Conservation (phyloP, 2,113 vertebrate species). For the Stercorarius parasiticus region DNA sequence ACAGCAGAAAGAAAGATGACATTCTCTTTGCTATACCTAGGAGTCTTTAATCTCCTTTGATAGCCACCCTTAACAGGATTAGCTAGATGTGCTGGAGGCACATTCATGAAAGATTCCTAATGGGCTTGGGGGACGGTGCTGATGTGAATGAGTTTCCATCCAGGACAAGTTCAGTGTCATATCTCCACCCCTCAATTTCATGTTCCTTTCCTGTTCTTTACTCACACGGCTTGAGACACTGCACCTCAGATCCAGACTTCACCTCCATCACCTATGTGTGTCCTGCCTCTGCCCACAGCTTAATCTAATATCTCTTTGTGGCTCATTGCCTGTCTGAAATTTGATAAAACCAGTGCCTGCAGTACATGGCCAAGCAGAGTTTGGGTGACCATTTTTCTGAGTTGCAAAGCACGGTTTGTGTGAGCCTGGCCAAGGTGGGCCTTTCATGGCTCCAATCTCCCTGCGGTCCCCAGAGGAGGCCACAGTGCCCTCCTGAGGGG, state of each 20-base stretch:
- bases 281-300: not conserved
- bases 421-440: not conserved
- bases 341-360: not conserved
- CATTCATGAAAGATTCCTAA: not conserved
- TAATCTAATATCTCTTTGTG: accelerated
- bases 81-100: not conserved
- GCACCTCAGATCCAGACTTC: not conserved
- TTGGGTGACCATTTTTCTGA: not conserved
- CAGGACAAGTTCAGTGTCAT: not conserved
- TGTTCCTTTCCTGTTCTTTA: not conserved
- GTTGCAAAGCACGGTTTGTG: not conserved
- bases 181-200: not conserved
- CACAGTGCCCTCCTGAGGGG: not conserved
- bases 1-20: not conserved
- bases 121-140: not conserved
- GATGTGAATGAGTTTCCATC: not conserved
- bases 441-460: not conserved
- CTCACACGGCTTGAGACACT: not conserved
- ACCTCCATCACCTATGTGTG: not conserved
- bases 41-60: not conserved
- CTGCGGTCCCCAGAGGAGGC: not conserved
- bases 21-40: not conserved
- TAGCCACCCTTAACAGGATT: not conserved
- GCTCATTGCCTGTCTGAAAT: not conserved
- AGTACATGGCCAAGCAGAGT: not conserved